Base-by-base conservation (phyloP, 2,797 vertebrate genomes). In the Macrochelys suwanniensis region DNA sequence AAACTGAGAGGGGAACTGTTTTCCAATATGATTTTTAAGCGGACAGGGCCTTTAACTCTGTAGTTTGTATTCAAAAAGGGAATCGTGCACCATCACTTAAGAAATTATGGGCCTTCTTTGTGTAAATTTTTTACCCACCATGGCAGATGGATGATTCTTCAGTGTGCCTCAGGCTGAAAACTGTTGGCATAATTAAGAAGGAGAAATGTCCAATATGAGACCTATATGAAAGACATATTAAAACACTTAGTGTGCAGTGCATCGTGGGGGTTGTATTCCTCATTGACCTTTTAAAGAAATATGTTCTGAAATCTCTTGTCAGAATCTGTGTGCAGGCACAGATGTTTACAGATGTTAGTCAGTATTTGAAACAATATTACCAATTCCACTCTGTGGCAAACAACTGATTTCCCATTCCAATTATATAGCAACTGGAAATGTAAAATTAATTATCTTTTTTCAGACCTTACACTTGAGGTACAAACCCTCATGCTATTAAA, bases 181-280 rank as follows among this genome's bases (percentile, higher is more conserved):
- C 0, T 17, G 57, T 4, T 79, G 81, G 84, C 53, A 23, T 47
- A 4, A n/a, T 76, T 71, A 78, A 16, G 81, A 53, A 61, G 49
- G 68, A 47, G 77, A 82, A 56, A 68, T 0, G 83, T 26, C 84
- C 94, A 33, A 2, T 2, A 1, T 5, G 89, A 89, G 94, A 90
- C 86, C 81, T 11, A 0, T n/a, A 86, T 13, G 56, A 90, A 82
- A 94, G 94, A 45, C 71, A 3, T 11, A 25, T 10, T 33, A 50
- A 82, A 90, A 37, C 85, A 12, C 21, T 89, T 15, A 3, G 76
- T 2, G 57, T 56, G 89, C 81, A 19, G 80, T 82, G 83, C 84
- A 87, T 92, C 85, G 31, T 80, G 86, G 83, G 94, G 92, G 21
- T 47, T 74, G 65, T 90, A 91, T 94, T 96, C 85, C 92, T 95